Evolutionary conservation across 1,140 invertebrate genomes (phyloP), one percentile per base, ranked within the genome.

Genomic region (Metopolophium dirhodum): DNA sequence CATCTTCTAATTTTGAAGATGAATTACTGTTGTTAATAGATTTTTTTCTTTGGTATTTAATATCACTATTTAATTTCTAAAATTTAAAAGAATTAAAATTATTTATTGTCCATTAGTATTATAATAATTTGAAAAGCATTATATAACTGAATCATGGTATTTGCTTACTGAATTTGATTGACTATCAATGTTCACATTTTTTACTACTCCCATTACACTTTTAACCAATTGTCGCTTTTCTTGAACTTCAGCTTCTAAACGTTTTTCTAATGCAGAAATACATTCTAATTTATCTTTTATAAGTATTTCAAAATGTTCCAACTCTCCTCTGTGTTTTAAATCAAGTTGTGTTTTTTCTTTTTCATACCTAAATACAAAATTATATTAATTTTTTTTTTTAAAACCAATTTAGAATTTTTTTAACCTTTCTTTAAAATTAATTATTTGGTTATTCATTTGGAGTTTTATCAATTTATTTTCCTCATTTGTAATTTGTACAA

Each of bases 291-390:
- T 93, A 85, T 93, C 82, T 86, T 85, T 93, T 93, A 93, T 18
- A 54, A 85, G 20, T 18, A 3, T 23, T 45, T 93, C 77, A 95
- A 96, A 94, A 96, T 96, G 94, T 95, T 95, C 61, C 96, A 93
- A 9, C 4, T 93, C 82, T 41, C 35, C 11, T 86, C 1, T 85
- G n/a, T 93, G 37, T 83, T 86, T 93, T 30, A 22, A 9, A 45
- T 54, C 86, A 0, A 85, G 14, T 45, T 41, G 82, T 54, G 35
- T 0, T 45, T 86, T 93, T 54, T 93, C 91, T 85, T 86, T 86
- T 93, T 93, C 91, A 30, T 86, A 57, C 26, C 91, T 93, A 26
- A 45, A 68, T 45, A 41, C 41, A 14, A 89, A 57, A 37, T 18
- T 68, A 45, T 61, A 20, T 45, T 14, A 41, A 1, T 68, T 26